Base-by-base conservation (phyloP, 2,888 invertebrate species). In the Cosmia pyralina region DNA sequence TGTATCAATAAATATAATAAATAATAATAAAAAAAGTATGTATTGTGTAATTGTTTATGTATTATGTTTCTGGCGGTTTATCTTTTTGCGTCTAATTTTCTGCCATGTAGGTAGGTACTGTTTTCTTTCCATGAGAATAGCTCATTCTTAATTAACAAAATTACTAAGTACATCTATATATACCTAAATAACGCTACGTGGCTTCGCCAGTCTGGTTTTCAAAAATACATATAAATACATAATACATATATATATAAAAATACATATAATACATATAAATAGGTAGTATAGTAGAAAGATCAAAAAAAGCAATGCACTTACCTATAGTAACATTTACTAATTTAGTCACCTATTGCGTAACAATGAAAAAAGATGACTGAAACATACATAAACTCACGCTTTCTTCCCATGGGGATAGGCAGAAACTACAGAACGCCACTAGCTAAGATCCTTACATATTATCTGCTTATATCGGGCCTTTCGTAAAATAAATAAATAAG, bases 61-160 rank as follows among this genome's bases (percentile, higher is more conserved):
- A n/a, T 4, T 38, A 41, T n/a, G 28, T n/a, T 46, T 48, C 1
- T 53, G 11, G 34, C 10, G 34, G 68, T 72, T 82, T 28, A 8
- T 19, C 10, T 28, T 11, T 44, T 46, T 28, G 13, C 38, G 15
- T 44, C 0, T 2, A 1, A 22, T 17, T 59, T n/a, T 28, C 6
- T 34, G 1, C 17, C 6, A 10, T 8, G 17, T 22, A 38, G 0
- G 4, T 38, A 38, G 5, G 5, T 38, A 7, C 22, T 17, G 22
- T 17, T 22, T 38, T 41, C 11, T 55, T 7, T 65, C 7, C 34
- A 38, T 17, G 38, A 17, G n/a, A 5, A 65, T 19, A 41, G 2
- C 19, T 41, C 22, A 5, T 41, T 66, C 22, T 0, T 19, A 22
- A 28, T 7, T 6, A n/a, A 11, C 7, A 34, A 48, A n/a, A n/a